These are phyloP conservation scores for Notolabrus celidotus DNA, from an alignment of 2,797 vertebrate species.

Conservation along the genomic window DNA sequence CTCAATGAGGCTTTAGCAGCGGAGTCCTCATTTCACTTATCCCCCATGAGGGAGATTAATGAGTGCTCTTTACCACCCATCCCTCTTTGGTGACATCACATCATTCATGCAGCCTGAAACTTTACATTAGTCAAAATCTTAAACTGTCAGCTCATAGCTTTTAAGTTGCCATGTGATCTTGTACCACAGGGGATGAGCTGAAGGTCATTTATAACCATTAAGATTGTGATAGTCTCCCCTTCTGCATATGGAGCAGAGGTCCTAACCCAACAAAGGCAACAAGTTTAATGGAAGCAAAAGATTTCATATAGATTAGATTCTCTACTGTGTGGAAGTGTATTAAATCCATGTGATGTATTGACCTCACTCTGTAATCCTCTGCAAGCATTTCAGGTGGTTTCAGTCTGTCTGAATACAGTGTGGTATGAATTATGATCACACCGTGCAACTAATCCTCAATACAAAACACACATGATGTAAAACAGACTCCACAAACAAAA, in stretches of 20 bases:
- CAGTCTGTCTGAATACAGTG: conserved; percentile 8
- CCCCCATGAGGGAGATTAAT: conserved; percentile 27
- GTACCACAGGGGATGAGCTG: background rate
- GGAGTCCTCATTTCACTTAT: conserved; percentile 2
- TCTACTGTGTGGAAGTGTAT: background rate
- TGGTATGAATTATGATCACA: conserved; percentile 17
- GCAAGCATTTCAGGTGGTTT: conserved; percentile 15
- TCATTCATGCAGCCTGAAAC: conserved; percentile 20
- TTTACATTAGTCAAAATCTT: conserved; percentile 4
- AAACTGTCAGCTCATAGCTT: background rate
- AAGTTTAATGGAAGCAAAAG: background rate
- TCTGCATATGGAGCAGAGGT: background rate
- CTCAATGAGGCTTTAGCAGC: conserved; percentile 1
- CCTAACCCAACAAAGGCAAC: background rate
- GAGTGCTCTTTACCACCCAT: conserved; percentile 18
- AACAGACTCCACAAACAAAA: background rate
- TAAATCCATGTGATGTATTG: conserved; percentile 27
- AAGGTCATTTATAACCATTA: background rate
- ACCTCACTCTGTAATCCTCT: conserved; percentile 21
- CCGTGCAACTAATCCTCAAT: background rate
- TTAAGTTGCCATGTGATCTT: background rate
- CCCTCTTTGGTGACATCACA: conserved; percentile 20
- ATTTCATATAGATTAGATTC: conserved; percentile 14
- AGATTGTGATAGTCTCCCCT: background rate
- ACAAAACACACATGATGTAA: background rate